Base-by-base conservation (phyloP, 2,113 vertebrate genomes). In the Ploceus nigricollis region DNA sequence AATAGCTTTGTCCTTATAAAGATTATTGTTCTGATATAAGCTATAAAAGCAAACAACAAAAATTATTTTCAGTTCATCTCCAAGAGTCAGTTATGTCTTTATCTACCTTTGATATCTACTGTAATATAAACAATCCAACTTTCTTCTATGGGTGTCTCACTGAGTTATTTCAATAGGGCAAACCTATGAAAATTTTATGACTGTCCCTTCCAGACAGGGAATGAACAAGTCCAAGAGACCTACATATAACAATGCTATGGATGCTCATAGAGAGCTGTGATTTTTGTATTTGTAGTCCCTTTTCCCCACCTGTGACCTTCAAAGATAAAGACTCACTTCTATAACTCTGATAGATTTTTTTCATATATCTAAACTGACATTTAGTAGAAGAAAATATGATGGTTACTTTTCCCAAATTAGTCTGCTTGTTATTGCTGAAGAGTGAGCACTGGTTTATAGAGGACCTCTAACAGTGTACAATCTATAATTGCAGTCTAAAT, bases 131-230 rank as follows among this genome's bases (percentile, higher is more conserved):
- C 79, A 85, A 80, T 60, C 18, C 22, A 44, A 17, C 76, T 71
- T 94, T 78, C 39, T 76, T 54, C 53, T 80, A 51, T 44, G 64
- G 31, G 24, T 89, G 23, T 82, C 82, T 84, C 72, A 63, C 47
- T 53, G 65, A 88, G 69, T 82, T 80, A 85, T 90, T 94, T 96
- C 81, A 82, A 70, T 61, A 83, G 60, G 78, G 11, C 13, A 81
- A 87, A 70, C 35, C 57, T 61, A 80, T 95, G 78, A 95, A 94
- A 82, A 93, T 91, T 95, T 95, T 81, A 95, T 92, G 47, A 93
- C 40, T 78, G 56, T 15, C 64, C 31, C 42, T 94, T 91, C 15
- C 69, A 83, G 31, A 58, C 0, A 86, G 21, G 17, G 65, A 87
- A 95, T 37, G 51, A 93, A 76, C 9, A 76, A 90, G 22, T 28